phyloP scores from a whole-genome alignment of 2,113 vertebrate species.

The Otus sunia region DNA sequence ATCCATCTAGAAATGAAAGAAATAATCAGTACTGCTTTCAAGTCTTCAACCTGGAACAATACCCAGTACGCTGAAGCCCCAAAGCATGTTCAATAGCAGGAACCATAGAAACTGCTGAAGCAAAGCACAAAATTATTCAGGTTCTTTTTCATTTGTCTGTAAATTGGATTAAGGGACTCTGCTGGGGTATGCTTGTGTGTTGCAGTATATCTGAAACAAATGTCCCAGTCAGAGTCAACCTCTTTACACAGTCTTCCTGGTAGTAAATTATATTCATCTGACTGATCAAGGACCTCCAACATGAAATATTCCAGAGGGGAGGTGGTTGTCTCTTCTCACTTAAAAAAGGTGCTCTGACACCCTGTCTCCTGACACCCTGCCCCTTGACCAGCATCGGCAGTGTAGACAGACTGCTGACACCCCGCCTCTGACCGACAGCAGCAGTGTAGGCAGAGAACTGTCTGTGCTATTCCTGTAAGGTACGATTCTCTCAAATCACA shows the following conservation, averaged over 20 bases:
- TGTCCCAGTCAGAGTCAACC: not conserved
- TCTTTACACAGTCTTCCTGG: not conserved
- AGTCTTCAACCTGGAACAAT: not conserved
- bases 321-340: not conserved
- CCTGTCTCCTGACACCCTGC: not conserved
- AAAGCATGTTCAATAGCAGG: not conserved
- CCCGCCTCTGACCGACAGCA: rapidly evolving
- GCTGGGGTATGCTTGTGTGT: rapidly evolving
- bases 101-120: not conserved
- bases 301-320: not conserved
- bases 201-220: not conserved
- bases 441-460: not conserved
- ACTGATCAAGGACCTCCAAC: not conserved
- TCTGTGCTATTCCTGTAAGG: rapidly evolving
- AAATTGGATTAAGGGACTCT: not conserved
- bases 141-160: slow-evolving; percentile 3
- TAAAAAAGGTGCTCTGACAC: rapidly evolving
- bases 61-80: not conserved
- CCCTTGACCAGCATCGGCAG: rapidly evolving
- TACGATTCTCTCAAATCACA: not conserved
- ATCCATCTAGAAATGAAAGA: slow-evolving; percentile 19
- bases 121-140: not conserved
- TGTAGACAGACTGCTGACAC: not conserved
- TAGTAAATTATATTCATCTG: not conserved
- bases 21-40: not conserved